These are phyloP conservation scores for Geococcyx californianus DNA, from an alignment of 2,113 vertebrate genomes.

Conservation along the genomic window DNA sequence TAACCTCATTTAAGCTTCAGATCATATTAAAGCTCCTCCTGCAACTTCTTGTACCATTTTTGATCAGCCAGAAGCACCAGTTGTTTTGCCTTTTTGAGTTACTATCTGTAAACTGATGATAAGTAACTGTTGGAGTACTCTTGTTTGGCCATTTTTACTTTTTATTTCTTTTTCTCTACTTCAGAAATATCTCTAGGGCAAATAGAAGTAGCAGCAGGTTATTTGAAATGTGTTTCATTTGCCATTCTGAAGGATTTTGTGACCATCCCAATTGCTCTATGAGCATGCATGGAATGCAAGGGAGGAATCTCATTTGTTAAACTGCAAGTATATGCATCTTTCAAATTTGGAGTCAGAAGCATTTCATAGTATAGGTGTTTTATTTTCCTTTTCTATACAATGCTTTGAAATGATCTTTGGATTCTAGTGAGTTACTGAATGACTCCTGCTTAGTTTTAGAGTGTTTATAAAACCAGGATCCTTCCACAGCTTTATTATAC, in stretches of 20 bases:
- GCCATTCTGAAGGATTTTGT: background rate
- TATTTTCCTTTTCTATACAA: background rate
- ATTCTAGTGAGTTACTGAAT: background rate
- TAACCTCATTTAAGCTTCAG: background rate
- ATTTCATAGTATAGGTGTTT: background rate
- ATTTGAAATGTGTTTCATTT: background rate
- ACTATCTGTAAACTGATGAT: background rate
- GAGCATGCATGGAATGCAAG: background rate
- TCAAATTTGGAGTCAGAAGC: background rate
- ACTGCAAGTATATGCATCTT: background rate
- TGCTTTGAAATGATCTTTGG: background rate
- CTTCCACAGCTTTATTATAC: background rate
- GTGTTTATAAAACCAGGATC: background rate
- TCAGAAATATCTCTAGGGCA: background rate
- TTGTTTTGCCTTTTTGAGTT: background rate
- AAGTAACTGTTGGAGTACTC: background rate
- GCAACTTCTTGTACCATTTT: background rate
- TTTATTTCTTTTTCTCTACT: background rate
- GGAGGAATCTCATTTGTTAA: background rate
- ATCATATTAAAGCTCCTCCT: background rate
- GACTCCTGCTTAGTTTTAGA: background rate
- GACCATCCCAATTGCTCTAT: background rate
- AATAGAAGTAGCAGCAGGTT: background rate
- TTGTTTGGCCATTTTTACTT: background rate
- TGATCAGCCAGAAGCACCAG: background rate